These are phyloP conservation scores for Bostrychus sinensis DNA, from an alignment of 2,113 vertebrate genomes.

Conservation along the genomic window DNA sequence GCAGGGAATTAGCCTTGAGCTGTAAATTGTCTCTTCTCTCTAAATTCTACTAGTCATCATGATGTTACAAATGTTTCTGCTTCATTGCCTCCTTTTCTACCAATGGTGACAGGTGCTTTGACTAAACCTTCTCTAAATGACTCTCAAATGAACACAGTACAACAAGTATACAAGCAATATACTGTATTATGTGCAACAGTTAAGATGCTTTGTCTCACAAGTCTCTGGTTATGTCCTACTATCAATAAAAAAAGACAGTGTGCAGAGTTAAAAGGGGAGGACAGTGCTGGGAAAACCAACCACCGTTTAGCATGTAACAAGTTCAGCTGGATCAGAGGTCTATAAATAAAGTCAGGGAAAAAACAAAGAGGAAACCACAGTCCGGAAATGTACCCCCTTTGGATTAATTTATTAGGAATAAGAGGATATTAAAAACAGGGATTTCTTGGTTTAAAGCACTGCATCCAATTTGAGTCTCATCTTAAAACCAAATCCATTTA, in stretches of 20 bases:
- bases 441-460: no score
- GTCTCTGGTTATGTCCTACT: no score
- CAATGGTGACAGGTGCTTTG: not conserved
- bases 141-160: no score
- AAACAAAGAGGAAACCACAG: not conserved
- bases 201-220: no score
- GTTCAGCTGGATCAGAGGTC: slow-evolving; percentile 32
- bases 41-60: no score
- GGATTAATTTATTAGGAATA: not conserved
- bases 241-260: slow-evolving; percentile 19
- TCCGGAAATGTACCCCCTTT: not conserved
- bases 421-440: not conserved
- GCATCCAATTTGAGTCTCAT: no score
- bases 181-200: not conserved
- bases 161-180: not conserved
- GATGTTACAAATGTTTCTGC: not conserved
- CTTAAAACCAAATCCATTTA: no score
- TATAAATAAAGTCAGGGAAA: slow-evolving; percentile 41
- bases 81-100: not conserved
- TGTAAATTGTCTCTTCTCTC: no score
- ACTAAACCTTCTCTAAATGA: no score
- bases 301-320: slow-evolving; percentile 14
- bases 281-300: slow-evolving; percentile 6
- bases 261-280: slow-evolving; percentile 6
- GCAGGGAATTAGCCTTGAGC: no score